Percentiles rank a stretch among this genome's conserved stretches.
Evolutionary conservation across 1,140 invertebrate genomes (phyloP).

Genomic region (Cydia fagiglandana): DNA sequence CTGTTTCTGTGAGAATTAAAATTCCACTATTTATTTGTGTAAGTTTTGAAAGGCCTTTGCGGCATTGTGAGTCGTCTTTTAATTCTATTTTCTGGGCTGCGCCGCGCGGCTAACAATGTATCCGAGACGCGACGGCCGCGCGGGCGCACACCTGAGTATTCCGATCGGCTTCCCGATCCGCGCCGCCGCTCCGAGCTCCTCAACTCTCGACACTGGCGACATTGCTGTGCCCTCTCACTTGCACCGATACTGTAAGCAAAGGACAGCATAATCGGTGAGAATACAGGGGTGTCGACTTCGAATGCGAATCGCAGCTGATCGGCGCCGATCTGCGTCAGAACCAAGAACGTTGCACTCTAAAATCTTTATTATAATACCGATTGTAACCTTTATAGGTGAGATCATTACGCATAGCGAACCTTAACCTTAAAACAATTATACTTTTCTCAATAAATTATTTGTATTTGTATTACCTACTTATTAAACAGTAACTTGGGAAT

Average conservation of each 20-base stretch:
- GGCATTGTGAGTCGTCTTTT: conserved; percentile 69
- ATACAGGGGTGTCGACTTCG: neutral
- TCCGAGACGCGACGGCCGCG: conserved; percentile 48
- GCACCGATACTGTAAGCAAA: neutral
- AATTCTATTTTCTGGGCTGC: conserved; percentile 71
- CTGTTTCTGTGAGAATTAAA: conserved; percentile 42
- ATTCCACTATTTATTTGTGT: conserved; percentile 48
- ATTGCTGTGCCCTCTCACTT: conserved; percentile 9
- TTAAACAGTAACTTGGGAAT: too few relatives aligned
- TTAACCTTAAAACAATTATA: neutral
- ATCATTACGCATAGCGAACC: neutral
- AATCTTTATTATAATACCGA: neutral
- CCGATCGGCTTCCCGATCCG: conserved; percentile 40
- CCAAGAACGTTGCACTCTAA: conserved; percentile 17
- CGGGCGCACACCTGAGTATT: conserved; percentile 72
- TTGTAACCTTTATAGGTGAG: conserved; percentile 3
- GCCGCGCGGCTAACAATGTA: conserved; percentile 61
- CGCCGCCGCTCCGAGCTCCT: neutral
- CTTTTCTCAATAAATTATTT: too few relatives aligned
- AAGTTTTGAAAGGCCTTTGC: conserved; percentile 58
- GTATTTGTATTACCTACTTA: too few relatives aligned
- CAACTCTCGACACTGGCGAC: neutral
- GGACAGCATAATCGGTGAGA: neutral
- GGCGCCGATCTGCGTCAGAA: conserved; percentile 23
- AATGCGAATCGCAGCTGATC: conserved; percentile 28